These are phyloP conservation scores for Holothuria glaberrima DNA, from an alignment of 35 echinoderm and acorn worm species.

Conservation along the genomic window DNA sequence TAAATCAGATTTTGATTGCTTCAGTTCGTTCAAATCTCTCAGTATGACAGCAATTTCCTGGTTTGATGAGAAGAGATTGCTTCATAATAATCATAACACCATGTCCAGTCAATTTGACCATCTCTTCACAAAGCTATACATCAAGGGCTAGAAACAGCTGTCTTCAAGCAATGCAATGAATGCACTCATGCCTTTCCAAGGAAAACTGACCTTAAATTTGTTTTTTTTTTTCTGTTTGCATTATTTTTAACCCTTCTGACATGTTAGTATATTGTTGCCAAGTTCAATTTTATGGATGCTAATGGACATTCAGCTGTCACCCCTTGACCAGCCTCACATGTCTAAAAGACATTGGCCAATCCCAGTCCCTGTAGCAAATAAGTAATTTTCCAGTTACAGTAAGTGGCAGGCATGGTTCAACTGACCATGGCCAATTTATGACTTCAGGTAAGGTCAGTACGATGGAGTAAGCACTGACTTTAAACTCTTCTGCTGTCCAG, in stretches of 20 bases:
- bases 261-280: constrained; percentile 17
- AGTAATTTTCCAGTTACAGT: constrained; percentile 51
- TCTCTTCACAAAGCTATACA: too few species aligned
- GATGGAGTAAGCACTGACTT: not conserved
- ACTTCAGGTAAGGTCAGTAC: constrained; percentile 24
- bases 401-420: constrained; percentile 29
- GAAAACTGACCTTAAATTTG: constrained; percentile 40
- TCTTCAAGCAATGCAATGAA: not conserved
- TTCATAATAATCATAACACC: too few species aligned
- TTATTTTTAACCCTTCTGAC: not conserved
- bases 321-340: constrained; percentile 37
- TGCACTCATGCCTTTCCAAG: constrained; percentile 40
- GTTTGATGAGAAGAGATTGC: too few species aligned
- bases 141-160: constrained; percentile 1
- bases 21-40: too few species aligned
- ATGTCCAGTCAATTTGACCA: too few species aligned
- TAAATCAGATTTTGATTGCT: too few species aligned
- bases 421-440: constrained; percentile 52
- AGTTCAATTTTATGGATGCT: constrained; percentile 13
- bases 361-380: constrained; percentile 30
- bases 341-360: constrained; percentile 29
- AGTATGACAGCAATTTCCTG: too few species aligned
- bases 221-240: not conserved
- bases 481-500: not conserved
- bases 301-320: constrained; percentile 12